Percentiles rank a stretch among this genome's conserved stretches.
Conservation (phyloP, 2,113 vertebrate species). For the Ursus arctos region DNA sequence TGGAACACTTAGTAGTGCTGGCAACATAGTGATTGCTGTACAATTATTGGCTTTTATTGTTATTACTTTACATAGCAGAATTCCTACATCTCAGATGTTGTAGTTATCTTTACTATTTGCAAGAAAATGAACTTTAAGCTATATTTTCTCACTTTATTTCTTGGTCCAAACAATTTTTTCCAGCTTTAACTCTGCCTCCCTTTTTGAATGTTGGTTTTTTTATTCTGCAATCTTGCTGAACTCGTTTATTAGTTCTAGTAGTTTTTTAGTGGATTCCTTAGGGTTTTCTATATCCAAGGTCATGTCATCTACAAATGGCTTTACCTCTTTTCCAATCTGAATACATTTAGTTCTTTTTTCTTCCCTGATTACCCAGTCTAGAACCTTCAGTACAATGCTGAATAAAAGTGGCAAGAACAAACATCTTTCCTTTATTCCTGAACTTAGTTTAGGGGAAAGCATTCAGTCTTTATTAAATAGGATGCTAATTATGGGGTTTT, state of each 20-base stretch:
- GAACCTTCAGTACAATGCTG: not conserved
- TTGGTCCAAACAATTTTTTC: not conserved
- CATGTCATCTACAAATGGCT: not conserved
- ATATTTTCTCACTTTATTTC: not conserved
- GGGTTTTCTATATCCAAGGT: not conserved
- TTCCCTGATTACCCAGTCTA: not conserved
- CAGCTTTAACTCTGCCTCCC: not conserved
- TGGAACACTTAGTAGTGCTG: not conserved
- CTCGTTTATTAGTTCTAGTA: not conserved
- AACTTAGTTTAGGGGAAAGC: not conserved
- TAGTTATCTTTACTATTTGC: not conserved
- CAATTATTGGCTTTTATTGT: not conserved
- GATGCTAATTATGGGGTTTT: not conserved
- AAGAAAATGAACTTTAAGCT: not conserved
- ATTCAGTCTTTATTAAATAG: not conserved
- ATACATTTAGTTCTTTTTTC: not conserved
- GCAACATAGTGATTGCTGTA: not conserved
- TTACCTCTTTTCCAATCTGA: not conserved
- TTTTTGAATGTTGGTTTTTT: conserved; percentile 31
- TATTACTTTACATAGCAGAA: not conserved
- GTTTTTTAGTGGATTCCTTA: not conserved
- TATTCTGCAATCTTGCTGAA: not conserved
- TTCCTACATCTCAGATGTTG: not conserved
- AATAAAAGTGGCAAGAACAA: not conserved
- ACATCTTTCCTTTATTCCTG: not conserved